These are phyloP conservation scores for Struthio camelus DNA, from an alignment of 2,113 vertebrate species.

Conservation along the genomic window DNA sequence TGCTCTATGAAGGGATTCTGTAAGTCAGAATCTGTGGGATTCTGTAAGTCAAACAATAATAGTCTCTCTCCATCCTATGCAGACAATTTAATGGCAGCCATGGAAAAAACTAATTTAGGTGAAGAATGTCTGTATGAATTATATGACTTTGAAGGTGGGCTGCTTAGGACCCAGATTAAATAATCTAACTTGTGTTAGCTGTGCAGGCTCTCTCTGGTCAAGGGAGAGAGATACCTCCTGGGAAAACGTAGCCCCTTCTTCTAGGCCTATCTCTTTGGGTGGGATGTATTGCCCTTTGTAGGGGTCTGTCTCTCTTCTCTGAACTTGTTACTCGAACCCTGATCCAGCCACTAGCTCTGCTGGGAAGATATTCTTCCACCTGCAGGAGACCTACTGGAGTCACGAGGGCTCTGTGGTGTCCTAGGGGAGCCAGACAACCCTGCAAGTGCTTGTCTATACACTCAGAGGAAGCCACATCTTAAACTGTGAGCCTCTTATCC, in stretches of 20 bases:
- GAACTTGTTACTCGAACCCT: not conserved
- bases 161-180: not conserved
- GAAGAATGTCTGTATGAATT: not conserved
- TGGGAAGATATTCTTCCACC: not conserved
- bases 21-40: not conserved
- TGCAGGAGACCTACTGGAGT: not conserved
- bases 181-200: not conserved
- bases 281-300: too few species aligned
- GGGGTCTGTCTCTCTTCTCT: not conserved
- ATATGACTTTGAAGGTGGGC: not conserved
- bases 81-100: not conserved
- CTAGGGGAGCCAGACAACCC: not conserved
- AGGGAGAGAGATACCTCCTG: too few species aligned
- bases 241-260: too few species aligned
- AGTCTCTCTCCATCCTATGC: not conserved
- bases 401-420: not conserved
- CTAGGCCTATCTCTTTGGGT: too few species aligned
- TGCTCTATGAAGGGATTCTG: not conserved
- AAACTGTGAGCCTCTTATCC: not conserved
- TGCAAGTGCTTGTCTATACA: not conserved
- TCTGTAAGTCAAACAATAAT: not conserved
- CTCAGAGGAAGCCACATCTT: fast-evolving
- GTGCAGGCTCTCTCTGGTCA: too few species aligned
- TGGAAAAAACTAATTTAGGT: not conserved
- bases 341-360: not conserved